Conservation (phyloP, 2,888 invertebrate genomes). For the Rhyacophila evoluta region DNA sequence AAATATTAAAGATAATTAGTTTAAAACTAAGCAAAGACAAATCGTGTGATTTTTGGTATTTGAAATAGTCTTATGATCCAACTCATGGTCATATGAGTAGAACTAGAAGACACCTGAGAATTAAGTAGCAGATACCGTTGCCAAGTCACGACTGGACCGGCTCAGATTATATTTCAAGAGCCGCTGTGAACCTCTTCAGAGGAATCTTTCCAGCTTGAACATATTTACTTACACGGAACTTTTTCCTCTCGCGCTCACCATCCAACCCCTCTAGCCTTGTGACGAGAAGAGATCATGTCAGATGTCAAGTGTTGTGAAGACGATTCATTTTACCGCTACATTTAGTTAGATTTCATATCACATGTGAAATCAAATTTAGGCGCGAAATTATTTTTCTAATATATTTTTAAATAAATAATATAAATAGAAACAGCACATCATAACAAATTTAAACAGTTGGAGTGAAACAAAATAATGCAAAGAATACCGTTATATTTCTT, state of each 20-base stretch:
- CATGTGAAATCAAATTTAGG: no score
- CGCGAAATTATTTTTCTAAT: no score
- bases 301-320: conserved; percentile 28
- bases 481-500: no score
- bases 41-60: no score
- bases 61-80: not conserved
- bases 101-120: conserved; percentile 27
- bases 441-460: no score
- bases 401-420: no score
- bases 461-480: no score
- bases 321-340: not conserved
- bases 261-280: not conserved
- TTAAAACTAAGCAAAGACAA: no score
- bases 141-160: conserved; percentile 50
- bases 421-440: no score
- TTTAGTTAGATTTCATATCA: no score
- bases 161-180: conserved; percentile 49
- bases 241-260: conserved; percentile 11
- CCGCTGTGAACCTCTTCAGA: conserved; percentile 34
- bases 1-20: no score
- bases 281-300: not conserved
- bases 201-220: conserved; percentile 25
- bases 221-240: conserved; percentile 40
- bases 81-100: not conserved
- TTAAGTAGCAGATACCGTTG: conserved; percentile 50